Evolutionary conservation across 2,797 vertebrate genomes (phyloP).

Genomic region (Anguilla pacifica): DNA sequence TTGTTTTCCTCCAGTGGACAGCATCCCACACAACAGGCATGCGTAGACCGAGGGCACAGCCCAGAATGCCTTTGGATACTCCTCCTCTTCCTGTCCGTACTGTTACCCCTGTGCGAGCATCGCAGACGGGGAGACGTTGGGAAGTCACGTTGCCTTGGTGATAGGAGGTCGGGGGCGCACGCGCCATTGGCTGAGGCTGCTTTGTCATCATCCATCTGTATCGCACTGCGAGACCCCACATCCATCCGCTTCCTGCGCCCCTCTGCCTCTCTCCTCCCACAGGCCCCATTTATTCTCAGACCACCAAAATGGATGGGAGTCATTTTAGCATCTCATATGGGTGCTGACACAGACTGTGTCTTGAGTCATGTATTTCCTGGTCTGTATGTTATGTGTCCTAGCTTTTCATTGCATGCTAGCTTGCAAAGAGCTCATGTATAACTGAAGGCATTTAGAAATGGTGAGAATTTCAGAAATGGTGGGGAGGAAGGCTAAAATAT

Average conservation of each 20-base stretch:
- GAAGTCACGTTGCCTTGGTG: not conserved
- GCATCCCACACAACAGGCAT: not conserved
- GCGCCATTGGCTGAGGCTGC: constrained; percentile 20
- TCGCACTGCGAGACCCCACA: not conserved
- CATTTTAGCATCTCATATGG: not conserved
- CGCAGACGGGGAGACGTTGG: not conserved
- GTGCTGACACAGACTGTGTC: not conserved
- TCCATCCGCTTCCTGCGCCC: not conserved
- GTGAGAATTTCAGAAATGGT: not conserved
- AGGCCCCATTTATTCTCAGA: not conserved
- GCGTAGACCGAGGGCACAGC: not conserved
- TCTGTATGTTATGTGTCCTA: not conserved
- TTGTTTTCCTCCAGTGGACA: not conserved
- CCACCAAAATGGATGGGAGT: not conserved
- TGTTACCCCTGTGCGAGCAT: not conserved
- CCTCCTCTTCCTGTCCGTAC: constrained; percentile 30
- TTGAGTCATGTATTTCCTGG: not conserved
- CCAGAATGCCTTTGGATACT: constrained; percentile 30
- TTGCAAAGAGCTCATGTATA: not conserved
- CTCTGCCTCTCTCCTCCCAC: not conserved
- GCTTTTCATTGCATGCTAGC: not conserved
- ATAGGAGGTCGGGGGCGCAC: not conserved
- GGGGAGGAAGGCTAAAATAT: not conserved
- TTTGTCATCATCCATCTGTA: constrained; percentile 30
- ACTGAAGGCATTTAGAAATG: not conserved